Evolutionary conservation across 23 tunicate species (phyloP), one percentile per base, ranked within the genome.

Genomic region (Styela plicata): DNA sequence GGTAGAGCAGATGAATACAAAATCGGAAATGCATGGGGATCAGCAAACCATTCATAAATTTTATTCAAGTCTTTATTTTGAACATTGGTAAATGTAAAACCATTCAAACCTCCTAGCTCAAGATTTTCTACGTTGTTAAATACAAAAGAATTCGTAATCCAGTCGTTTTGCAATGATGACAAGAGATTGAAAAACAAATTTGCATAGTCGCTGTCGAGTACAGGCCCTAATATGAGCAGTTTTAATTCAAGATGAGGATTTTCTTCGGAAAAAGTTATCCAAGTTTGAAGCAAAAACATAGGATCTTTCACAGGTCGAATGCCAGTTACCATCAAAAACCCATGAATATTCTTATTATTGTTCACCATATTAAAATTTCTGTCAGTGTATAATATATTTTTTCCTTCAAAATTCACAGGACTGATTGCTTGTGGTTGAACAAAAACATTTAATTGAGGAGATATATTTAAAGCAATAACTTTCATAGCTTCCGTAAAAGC

Each of bases 241-340:
- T 91, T 77, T 22, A 94, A 74, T 74, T 88, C 83, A 1, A 24
- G 1, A 33, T 64, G 35, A 16, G 0, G 34, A 1, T 36, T 23
- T 1, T n/a, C 17, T 29, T 44, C 0, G 30, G 7, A 2, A 28
- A 5, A 61, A 24, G 63, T 52, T 20, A 32, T 29, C 83, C 82
- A 80, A 16, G 73, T 65, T 18, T 93, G 83, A 19, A 85, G 53
- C 24, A 93, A 33, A 84, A 84, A 93, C 28, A 78, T 28, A 17
- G 98, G 98, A 63, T 88, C 91, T 73, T 93, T 93, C 1, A 93
- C 98, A 75, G 86, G 83, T 5, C 98, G 87, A 66, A 93, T 93
- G 0, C 81, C 64, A 37, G 66, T 52, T 0, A 76, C 81, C 64
- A 76, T 35, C 1, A 76, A 57, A 24, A 76, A 76, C 26, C 30